Conservation (phyloP, 2,113 vertebrate species). For the Rostratula benghalensis region DNA sequence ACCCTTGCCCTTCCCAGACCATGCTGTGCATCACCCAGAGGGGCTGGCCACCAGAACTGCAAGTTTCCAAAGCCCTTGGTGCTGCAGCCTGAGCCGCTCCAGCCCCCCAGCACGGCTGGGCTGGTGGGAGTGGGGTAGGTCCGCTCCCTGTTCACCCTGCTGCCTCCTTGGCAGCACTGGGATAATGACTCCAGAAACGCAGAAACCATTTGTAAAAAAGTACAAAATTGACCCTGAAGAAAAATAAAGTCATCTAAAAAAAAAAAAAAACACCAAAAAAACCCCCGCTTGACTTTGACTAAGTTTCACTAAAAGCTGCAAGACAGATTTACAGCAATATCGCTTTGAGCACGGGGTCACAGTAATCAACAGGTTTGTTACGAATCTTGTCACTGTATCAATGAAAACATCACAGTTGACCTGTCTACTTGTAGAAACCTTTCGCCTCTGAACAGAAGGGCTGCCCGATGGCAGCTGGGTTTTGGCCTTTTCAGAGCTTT, state of each 20-base stretch:
- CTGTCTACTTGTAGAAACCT: neutral
- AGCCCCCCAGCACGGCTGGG: neutral
- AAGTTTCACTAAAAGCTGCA: conserved; percentile 4
- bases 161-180: conserved; percentile 19
- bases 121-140: rapidly evolving
- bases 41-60: neutral
- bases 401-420: neutral
- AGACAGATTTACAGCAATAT: conserved; percentile 3
- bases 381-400: neutral
- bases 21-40: neutral
- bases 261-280: no score
- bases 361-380: neutral
- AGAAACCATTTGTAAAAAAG: neutral
- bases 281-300: neutral
- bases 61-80: neutral
- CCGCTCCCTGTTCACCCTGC: neutral
- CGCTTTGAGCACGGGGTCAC: neutral
- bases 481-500: neutral
- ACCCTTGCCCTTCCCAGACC: neutral
- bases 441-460: neutral
- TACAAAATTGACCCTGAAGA: conserved; percentile 53
- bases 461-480: neutral
- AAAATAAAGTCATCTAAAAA: conserved; percentile 23
- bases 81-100: neutral
- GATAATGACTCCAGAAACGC: conserved; percentile 12